Percentiles rank a stretch among this genome's conserved stretches.
These are phyloP conservation scores for Vidua macroura DNA, from an alignment of 2,113 vertebrate species.

Conservation along the genomic window DNA sequence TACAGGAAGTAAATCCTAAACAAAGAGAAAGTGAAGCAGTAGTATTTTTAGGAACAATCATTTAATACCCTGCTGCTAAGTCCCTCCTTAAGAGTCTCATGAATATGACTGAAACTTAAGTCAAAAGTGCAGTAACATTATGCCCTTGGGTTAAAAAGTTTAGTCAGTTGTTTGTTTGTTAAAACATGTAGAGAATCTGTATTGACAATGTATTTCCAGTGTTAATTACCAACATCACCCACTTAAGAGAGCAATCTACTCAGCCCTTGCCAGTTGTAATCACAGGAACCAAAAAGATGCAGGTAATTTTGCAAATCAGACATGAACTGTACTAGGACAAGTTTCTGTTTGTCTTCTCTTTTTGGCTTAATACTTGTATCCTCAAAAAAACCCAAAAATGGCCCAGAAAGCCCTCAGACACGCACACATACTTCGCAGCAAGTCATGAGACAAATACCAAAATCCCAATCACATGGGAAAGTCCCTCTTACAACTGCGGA, in stretches of 20 bases:
- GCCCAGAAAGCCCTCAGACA: not conserved
- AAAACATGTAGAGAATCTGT: not conserved
- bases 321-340: not conserved
- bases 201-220: not conserved
- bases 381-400: not conserved
- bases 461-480: not conserved
- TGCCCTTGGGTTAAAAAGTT: not conserved
- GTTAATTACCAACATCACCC: constrained; percentile 21
- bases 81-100: not conserved
- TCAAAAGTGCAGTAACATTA: not conserved
- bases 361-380: not conserved
- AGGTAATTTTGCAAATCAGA: not conserved
- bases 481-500: not conserved
- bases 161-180: constrained; percentile 6
- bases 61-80: not conserved
- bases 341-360: not conserved
- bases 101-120: not conserved
- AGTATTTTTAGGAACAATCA: not conserved
- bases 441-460: not conserved
- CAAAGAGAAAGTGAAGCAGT: not conserved
- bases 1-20: not conserved
- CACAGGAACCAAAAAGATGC: not conserved
- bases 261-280: not conserved
- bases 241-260: not conserved
- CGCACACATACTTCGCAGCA: not conserved